Evolutionary conservation across 2,113 vertebrate species (phyloP).

Genomic region (Acanthochromis polyacanthus): DNA sequence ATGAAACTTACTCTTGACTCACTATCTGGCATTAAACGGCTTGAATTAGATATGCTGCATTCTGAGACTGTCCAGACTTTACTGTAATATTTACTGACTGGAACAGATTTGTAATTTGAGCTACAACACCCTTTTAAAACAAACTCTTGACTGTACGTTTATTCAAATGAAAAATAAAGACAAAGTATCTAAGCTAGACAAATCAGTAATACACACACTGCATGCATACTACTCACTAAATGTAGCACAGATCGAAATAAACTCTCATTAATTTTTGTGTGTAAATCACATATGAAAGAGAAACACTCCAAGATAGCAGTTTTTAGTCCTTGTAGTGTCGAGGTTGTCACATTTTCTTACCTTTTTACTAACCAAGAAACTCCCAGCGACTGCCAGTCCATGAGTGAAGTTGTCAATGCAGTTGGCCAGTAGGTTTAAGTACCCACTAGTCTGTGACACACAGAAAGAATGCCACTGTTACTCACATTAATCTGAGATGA

Average conservation of each 20-base stretch:
- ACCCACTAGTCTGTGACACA: slow-evolving; percentile 91
- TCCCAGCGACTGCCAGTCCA: slow-evolving; percentile 94
- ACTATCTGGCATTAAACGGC: not conserved
- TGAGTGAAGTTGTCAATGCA: slow-evolving; percentile 99
- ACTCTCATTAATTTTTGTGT: no score
- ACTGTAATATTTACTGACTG: not conserved
- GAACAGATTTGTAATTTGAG: not conserved
- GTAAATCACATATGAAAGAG: no score
- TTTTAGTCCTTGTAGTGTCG: not conserved
- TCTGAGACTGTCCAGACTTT: not conserved
- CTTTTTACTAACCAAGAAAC: slow-evolving; percentile 98
- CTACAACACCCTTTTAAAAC: not conserved
- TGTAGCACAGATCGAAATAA: no score
- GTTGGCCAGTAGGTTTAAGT: slow-evolving; percentile 97
- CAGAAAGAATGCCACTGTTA: not conserved
- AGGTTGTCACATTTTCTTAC: slow-evolving; percentile 78
- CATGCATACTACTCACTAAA: no score
- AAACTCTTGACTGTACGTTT: not conserved
- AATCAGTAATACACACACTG: not conserved
- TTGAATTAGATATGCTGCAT: not conserved
- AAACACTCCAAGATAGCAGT: not conserved
- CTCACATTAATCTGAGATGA: not conserved
- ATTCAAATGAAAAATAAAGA: not conserved
- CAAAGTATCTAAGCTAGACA: not conserved
- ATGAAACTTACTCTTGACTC: not conserved